These are phyloP conservation scores for Zeuzera pyrina DNA, from an alignment of 2,888 invertebrate genomes.

Conservation along the genomic window DNA sequence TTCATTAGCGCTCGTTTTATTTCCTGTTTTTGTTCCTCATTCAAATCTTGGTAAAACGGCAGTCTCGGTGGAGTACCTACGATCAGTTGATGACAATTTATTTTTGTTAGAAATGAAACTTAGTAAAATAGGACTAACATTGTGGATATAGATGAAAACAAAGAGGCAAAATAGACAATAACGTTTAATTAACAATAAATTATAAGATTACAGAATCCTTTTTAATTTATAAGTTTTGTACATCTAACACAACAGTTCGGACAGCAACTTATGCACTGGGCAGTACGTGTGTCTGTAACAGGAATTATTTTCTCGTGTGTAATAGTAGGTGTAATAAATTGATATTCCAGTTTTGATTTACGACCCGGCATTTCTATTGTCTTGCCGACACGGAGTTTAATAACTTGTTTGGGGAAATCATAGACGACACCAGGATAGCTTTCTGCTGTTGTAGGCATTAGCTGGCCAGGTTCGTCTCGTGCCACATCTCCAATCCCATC, in stretches of 20 bases:
- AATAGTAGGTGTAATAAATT: conserved; percentile 50
- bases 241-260: conserved; percentile 25
- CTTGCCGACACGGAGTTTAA: conserved; percentile 52
- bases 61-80: conserved; percentile 47
- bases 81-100: conserved; percentile 40
- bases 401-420: conserved; percentile 50
- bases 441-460: conserved; percentile 33
- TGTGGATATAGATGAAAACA: too few relatives aligned
- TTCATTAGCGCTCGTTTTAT: conserved; percentile 15
- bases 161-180: neutral
- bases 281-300: conserved; percentile 43
- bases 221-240: neutral
- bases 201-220: neutral
- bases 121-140: neutral
- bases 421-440: conserved; percentile 51
- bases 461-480: conserved; percentile 51
- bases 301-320: conserved; percentile 36
- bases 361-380: conserved; percentile 51
- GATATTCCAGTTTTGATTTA: conserved; percentile 55
- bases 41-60: conserved; percentile 39
- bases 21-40: conserved; percentile 29
- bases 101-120: conserved; percentile 9
- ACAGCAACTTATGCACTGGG: conserved; percentile 42
- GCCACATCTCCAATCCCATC: conserved; percentile 54
- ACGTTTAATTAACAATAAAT: conserved; percentile 6